Base-by-base conservation (phyloP, 2,113 vertebrate genomes). In the Labeo catla region DNA sequence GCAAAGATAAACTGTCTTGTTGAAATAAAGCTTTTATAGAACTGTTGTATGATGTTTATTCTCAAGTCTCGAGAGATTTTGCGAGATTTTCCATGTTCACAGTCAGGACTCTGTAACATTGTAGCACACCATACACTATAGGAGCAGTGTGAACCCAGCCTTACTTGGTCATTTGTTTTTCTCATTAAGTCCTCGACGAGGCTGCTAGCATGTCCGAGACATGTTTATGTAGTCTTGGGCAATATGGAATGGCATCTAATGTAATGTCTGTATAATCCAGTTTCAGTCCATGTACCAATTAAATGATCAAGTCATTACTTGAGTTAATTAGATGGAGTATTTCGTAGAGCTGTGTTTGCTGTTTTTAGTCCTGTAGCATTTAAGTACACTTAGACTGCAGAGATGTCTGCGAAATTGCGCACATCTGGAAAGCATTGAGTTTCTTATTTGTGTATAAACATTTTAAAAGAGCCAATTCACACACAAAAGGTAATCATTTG, bases 211-310 rank as follows among this genome's bases (percentile, higher is more conserved):
- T 4, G 21, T 72, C 21, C 28, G 49, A n/a, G 49, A 68, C 23
- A 80, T 47, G 74, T 61, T 85, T 90, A 91, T 92, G 84, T 91
- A 89, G 86, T 87, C 86, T 73, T 76, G 65, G 91, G 87, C 85
- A 91, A 76, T 73, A 63, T 52, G 0, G 15, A 78, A 21, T 72
- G 49, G 15, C 50, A 70, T 61, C 57, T 63, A 23, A 47, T 45
- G 36, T 70, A 52, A 61, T 59, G 34, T 61, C 79, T 65, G 21
- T 61, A 57, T 23, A 70, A 78, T 78, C 39, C 45, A 73, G 34
- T 80, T 28, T 73, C 3, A 81, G 34, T 49, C 10, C 87, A 87
- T 84, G 80, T 89, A 87, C 85, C 88, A 66, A 91, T 88, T 79
- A 88, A 85, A 89, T 89, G 85, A 86, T 91, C 88, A 28, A 89